Evolutionary conservation across 1,140 invertebrate genomes (phyloP).

Genomic region (Protaetia brevitarsis): DNA sequence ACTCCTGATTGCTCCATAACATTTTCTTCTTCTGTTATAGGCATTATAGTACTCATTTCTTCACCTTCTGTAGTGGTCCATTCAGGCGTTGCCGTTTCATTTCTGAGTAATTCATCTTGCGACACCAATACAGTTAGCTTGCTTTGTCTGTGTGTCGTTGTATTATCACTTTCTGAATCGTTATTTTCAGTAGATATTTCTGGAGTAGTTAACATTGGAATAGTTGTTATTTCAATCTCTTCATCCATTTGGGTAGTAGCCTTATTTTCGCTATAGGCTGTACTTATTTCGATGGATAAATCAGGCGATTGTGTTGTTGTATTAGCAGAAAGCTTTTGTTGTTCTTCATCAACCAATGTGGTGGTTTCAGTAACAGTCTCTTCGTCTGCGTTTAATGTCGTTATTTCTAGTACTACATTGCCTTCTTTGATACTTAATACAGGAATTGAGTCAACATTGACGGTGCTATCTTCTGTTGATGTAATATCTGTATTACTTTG

Average conservation of each 20-base stretch:
- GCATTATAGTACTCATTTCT: neutral
- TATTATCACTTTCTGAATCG: neutral
- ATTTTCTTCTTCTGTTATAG: neutral
- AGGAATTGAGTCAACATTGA: neutral
- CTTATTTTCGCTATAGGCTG: neutral
- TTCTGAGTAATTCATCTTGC: no score
- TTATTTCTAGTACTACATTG: neutral
- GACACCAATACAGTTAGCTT: no score
- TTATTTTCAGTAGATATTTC: constrained; percentile 8
- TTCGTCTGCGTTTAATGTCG: neutral
- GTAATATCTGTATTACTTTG: no score
- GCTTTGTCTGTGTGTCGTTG: neutral
- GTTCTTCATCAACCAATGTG: no score
- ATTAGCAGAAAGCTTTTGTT: no score
- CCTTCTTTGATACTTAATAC: neutral
- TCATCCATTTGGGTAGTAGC: neutral
- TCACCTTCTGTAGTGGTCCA: no score
- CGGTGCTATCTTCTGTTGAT: constrained; percentile 33
- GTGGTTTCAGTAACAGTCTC: neutral
- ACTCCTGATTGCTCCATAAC: neutral
- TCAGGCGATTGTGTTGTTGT: no score
- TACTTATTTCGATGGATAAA: neutral
- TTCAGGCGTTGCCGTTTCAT: no score
- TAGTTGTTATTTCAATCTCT: neutral
- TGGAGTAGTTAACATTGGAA: neutral